These are phyloP conservation scores for Orbicella faveolata DNA, from an alignment of 64 coral and sea anemone species.

Conservation along the genomic window DNA sequence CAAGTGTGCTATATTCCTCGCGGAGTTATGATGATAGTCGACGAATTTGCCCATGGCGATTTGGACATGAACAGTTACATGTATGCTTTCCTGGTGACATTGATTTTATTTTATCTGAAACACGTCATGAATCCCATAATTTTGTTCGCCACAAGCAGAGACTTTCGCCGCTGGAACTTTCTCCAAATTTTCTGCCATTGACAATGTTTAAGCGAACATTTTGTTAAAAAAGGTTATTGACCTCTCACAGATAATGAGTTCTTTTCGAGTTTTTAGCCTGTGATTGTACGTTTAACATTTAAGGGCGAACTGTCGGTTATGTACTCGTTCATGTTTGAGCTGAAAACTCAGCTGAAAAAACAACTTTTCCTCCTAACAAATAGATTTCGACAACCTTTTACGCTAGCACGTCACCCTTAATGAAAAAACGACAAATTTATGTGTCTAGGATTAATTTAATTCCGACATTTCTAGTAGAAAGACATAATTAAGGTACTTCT, in stretches of 20 bases:
- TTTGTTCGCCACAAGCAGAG: constrained; percentile 79
- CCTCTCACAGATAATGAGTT: background rate
- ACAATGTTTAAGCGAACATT: background rate
- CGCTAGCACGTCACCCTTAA: too few relatives aligned
- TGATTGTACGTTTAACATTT: background rate
- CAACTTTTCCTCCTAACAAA: too few relatives aligned
- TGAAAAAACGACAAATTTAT: too few relatives aligned
- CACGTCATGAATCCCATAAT: constrained; percentile 90
- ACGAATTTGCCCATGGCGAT: constrained; percentile 27
- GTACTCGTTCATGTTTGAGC: too few relatives aligned
- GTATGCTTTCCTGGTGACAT: constrained; percentile 43
- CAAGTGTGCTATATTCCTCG: constrained; percentile 84
- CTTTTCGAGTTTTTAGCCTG: background rate
- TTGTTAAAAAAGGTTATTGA: background rate
- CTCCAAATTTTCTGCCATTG: constrained; percentile 12
- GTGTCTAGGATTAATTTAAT: too few relatives aligned
- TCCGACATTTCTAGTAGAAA: too few relatives aligned
- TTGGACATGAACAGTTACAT: constrained; percentile 17
- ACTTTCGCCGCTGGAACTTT: constrained; percentile 54
- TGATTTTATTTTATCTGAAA: constrained; percentile 82
- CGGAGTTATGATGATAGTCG: constrained; percentile 64
- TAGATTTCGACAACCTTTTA: too few relatives aligned
- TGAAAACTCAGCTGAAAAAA: too few relatives aligned
- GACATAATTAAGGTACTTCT: too few relatives aligned
- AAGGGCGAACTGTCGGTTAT: too few relatives aligned